Evolutionary conservation across 2,797 vertebrate genomes (phyloP).

Genomic region (Alcedo quadribrachys): DNA sequence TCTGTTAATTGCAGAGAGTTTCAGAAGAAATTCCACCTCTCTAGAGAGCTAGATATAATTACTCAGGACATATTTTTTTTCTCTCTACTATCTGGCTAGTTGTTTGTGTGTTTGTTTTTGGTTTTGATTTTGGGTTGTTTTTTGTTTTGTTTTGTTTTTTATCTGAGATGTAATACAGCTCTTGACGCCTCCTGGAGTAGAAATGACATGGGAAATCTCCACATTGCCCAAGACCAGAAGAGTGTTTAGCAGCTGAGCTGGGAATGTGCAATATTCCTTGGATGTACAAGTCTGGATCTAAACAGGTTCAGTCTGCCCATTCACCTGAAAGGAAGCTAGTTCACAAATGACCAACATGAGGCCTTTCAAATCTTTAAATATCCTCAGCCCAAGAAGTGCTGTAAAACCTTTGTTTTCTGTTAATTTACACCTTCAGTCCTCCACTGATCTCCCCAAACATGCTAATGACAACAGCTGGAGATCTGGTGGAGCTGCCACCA

Average conservation of each 20-base stretch:
- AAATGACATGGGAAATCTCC: neutral
- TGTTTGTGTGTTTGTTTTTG: too few relatives aligned
- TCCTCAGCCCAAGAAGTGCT: neutral
- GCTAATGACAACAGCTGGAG: neutral
- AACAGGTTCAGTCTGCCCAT: neutral
- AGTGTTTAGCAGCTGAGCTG: neutral
- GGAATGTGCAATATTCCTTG: neutral
- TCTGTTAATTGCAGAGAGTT: neutral
- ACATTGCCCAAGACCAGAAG: accelerated
- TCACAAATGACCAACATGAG: neutral
- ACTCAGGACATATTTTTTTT: neutral
- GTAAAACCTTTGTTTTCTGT: constrained; percentile 4
- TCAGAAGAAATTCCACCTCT: neutral
- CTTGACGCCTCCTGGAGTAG: neutral
- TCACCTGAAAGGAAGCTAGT: neutral
- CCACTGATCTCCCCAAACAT: neutral
- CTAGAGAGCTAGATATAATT: neutral
- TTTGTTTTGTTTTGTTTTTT: too few relatives aligned
- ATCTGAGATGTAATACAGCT: neutral
- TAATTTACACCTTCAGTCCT: constrained; percentile 8
- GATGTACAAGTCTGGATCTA: neutral
- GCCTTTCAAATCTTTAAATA: neutral
- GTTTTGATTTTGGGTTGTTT: too few relatives aligned
- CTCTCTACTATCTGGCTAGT: neutral
- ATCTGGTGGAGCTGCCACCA: neutral